These are phyloP conservation scores for Pantala flavescens DNA, from an alignment of 1,140 invertebrate species.

Conservation along the genomic window DNA sequence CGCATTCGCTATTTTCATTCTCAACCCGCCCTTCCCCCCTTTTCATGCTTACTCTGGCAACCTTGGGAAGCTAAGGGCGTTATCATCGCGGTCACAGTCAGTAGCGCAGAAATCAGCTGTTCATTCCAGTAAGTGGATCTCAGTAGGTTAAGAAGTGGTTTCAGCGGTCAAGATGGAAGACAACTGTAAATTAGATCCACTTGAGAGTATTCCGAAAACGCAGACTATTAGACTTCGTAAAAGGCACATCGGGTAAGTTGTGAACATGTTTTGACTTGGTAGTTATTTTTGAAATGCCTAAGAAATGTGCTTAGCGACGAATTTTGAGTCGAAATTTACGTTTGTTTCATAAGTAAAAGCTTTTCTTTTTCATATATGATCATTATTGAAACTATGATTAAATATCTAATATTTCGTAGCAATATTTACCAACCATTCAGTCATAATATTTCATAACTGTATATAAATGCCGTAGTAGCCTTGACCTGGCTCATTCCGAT, in stretches of 20 bases:
- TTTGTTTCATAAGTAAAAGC: too few species aligned
- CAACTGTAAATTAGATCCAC: neutral
- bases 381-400: too few species aligned
- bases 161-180: neutral
- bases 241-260: neutral
- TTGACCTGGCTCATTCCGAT: too few species aligned
- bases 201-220: neutral
- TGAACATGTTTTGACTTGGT: too few species aligned
- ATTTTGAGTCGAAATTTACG: too few species aligned
- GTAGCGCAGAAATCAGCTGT: constrained; percentile 4
- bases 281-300: too few species aligned
- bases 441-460: too few species aligned
- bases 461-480: too few species aligned
- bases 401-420: too few species aligned
- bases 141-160: neutral
- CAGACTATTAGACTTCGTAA: neutral
- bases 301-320: too few species aligned
- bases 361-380: too few species aligned
- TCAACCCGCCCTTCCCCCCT: neutral
- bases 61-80: neutral
- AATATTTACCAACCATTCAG: too few species aligned
- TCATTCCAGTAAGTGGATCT: neutral
- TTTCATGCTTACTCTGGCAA: neutral
- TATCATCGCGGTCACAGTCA: neutral
- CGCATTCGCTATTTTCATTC: neutral